A percentile compares a stretch with the other conserved stretches of the same genome.
Evolutionary conservation across 2,888 invertebrate species (phyloP).

Genomic region (Drosophila percnosoma): DNA sequence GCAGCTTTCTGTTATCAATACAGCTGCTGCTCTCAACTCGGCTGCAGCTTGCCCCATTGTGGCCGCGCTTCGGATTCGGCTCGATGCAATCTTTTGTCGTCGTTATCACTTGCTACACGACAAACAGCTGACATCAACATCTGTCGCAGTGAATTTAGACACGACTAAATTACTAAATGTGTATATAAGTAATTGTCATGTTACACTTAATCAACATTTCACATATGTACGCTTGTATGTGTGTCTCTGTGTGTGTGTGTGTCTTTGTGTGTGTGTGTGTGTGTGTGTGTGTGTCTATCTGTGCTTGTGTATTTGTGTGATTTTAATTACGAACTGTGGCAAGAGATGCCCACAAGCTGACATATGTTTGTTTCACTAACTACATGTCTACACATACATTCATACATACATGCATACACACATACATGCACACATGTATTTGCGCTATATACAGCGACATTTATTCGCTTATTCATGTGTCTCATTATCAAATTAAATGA

Average conservation of each 20-base stretch:
- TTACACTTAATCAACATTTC: slow-evolving; percentile 69
- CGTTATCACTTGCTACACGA: slow-evolving; percentile 58
- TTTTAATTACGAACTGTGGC: slow-evolving; percentile 44
- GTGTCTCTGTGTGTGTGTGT: background rate
- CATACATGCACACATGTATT: background rate
- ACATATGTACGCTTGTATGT: slow-evolving; percentile 6
- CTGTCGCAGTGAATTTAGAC: slow-evolving; percentile 72
- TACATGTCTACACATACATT: background rate
- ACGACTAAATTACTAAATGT: slow-evolving; percentile 69
- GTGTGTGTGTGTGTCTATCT: slow-evolving; percentile 5
- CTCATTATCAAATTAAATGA: slow-evolving; percentile 47
- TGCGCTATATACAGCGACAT: slow-evolving; percentile 22
- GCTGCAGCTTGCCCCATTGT: slow-evolving; percentile 2
- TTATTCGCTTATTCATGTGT: slow-evolving; percentile 22
- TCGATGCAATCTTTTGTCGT: slow-evolving; percentile 50
- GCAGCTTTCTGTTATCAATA: slow-evolving; percentile 24
- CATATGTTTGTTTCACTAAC: slow-evolving; percentile 39
- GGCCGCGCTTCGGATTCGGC: slow-evolving; percentile 18
- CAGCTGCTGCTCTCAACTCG: slow-evolving; percentile 30
- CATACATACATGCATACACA: background rate
- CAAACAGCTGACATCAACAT: slow-evolving; percentile 74
- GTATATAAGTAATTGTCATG: slow-evolving; percentile 72
- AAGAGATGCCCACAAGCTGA: slow-evolving; percentile 22
- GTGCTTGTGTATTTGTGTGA: slow-evolving; percentile 16
- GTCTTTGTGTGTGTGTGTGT: background rate